Percentiles rank a stretch among this genome's conserved stretches.
Conservation (phyloP, 1,140 invertebrate genomes). For the Drosophila yakuba region DNA sequence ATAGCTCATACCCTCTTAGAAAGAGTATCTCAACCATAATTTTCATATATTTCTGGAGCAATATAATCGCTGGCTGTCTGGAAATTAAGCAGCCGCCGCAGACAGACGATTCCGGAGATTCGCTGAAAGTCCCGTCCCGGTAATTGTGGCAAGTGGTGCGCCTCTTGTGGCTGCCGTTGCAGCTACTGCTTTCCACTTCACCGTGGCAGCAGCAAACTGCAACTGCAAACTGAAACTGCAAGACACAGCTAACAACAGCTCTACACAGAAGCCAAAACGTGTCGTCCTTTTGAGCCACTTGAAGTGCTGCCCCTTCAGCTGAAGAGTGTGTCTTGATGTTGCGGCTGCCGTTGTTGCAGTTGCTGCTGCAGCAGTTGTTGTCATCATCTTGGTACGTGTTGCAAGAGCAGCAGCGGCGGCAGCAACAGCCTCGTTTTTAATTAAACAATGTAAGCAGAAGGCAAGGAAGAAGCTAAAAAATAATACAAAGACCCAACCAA, state of each 20-base stretch:
- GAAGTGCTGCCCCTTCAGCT: slow-evolving; percentile 50
- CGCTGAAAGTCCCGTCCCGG: slow-evolving; percentile 22
- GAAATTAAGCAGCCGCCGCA: slow-evolving; percentile 73
- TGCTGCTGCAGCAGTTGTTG: slow-evolving; percentile 47
- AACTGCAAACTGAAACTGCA: slow-evolving; percentile 20
- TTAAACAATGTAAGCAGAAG: slow-evolving; percentile 77
- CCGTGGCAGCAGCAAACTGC: slow-evolving; percentile 32
- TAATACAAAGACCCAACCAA: slow-evolving; percentile 33
- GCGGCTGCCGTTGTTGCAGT: slow-evolving; percentile 15
- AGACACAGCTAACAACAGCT: slow-evolving; percentile 45
- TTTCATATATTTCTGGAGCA: slow-evolving; percentile 81
- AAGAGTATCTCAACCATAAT: slow-evolving; percentile 31
- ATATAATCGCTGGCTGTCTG: slow-evolving; percentile 75
- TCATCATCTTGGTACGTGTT: slow-evolving; percentile 74
- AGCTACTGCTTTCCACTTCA: slow-evolving; percentile 58
- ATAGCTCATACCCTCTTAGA: not conserved
- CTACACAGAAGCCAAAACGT: slow-evolving; percentile 79
- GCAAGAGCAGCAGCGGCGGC: slow-evolving; percentile 34
- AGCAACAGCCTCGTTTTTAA: slow-evolving; percentile 69
- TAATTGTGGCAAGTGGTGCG: slow-evolving; percentile 76
- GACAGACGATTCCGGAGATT: slow-evolving; percentile 22
- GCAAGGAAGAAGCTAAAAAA: slow-evolving; percentile 14
- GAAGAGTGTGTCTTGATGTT: slow-evolving; percentile 39
- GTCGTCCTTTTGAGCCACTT: slow-evolving; percentile 81
- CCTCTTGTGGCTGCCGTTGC: slow-evolving; percentile 49